Percentiles rank a stretch among this genome's conserved stretches.
Evolutionary conservation across 2,797 vertebrate species (phyloP).

Genomic region (Tangara arthus): DNA sequence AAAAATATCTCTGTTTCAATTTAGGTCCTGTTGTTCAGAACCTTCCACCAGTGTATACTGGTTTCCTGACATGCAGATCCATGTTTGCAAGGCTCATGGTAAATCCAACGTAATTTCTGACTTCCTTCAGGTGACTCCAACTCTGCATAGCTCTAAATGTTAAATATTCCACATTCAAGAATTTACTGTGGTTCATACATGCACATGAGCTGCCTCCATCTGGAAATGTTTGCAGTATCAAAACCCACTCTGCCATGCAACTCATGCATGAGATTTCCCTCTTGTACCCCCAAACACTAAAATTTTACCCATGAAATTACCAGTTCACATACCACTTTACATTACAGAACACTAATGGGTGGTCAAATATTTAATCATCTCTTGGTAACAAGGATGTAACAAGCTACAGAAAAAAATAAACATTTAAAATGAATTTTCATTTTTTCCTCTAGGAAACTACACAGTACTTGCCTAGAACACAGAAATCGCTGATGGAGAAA

Average conservation of each 20-base stretch:
- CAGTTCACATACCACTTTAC: not conserved
- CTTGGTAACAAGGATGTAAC: conserved; percentile 24
- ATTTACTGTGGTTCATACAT: not conserved
- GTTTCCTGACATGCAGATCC: not conserved
- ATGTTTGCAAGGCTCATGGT: not conserved
- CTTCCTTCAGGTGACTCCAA: not conserved
- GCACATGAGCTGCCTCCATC: not conserved
- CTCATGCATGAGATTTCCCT: not conserved
- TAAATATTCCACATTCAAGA: not conserved
- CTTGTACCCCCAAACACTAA: not conserved
- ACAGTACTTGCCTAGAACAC: conserved; percentile 31
- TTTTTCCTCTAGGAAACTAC: conserved; percentile 41
- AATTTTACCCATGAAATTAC: not conserved
- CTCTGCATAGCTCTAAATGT: not conserved
- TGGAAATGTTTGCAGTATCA: not conserved
- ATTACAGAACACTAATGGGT: not conserved
- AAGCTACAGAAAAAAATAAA: conserved; percentile 20
- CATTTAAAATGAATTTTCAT: conserved; percentile 23
- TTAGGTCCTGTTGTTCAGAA: not conserved
- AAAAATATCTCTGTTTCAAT: not conserved
- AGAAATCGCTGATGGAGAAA: conserved; percentile 52
- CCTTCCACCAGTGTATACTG: not conserved
- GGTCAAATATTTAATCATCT: conserved; percentile 36
- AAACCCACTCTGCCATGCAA: not conserved
- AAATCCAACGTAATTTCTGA: conserved; percentile 12